These are phyloP conservation scores for Ecdyonurus torrentis DNA, from an alignment of 2,888 invertebrate species.

Conservation along the genomic window DNA sequence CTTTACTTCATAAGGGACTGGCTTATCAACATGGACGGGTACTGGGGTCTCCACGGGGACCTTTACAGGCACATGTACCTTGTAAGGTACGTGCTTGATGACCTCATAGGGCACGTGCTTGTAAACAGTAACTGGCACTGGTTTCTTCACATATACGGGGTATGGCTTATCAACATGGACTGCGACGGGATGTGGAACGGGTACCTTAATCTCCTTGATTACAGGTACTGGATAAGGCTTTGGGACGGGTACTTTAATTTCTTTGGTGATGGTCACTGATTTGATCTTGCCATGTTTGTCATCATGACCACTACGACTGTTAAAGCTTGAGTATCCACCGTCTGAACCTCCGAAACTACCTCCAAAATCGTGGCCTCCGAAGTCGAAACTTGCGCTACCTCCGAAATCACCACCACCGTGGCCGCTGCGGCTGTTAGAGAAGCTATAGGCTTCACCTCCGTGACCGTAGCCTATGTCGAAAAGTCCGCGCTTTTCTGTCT, in stretches of 20 bases:
- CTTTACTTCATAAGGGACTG: conserved; percentile 4
- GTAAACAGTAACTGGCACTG: conserved; percentile 14
- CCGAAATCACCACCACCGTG: no score
- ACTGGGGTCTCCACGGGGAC: conserved; percentile 54
- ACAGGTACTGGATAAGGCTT: conserved; percentile 7
- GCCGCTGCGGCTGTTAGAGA: background rate
- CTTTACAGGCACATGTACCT: conserved; percentile 43
- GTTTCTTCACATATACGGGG: conserved; percentile 33
- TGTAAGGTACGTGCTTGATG: conserved; percentile 34
- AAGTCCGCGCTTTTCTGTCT: conserved; percentile 15
- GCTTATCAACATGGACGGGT: conserved; percentile 38
- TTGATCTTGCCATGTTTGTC: conserved; percentile 1
- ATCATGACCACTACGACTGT: no score
- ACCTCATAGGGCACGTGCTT: conserved; percentile 47
- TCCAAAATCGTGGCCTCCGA: background rate
- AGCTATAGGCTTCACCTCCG: background rate
- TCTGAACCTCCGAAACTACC: background rate
- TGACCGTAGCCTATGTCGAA: no score
- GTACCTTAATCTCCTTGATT: conserved; percentile 9
- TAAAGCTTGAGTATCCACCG: background rate
- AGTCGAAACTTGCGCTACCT: background rate
- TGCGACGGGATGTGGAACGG: conserved; percentile 32
- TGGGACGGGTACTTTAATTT: conserved; percentile 4
- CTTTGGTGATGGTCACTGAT: conserved; percentile 7
- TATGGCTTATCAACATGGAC: conserved; percentile 44